phyloP scores from a whole-genome alignment of 2,113 vertebrate genomes.

The Ctenodactylus gundi region DNA sequence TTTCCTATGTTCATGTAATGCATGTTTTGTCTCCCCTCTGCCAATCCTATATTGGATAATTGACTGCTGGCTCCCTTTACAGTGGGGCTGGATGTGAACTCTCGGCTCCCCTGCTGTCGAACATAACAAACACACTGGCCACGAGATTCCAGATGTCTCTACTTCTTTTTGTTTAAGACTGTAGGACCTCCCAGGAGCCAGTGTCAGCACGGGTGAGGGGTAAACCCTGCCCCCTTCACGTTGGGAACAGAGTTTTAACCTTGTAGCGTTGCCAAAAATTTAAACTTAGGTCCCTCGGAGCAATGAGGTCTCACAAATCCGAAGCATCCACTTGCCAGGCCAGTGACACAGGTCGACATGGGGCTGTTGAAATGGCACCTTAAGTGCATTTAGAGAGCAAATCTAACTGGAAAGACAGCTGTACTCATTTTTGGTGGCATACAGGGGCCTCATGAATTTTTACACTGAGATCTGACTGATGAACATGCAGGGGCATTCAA shows the following conservation, averaged over 20 bases:
- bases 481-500: slow-evolving; percentile 51
- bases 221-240: slow-evolving; percentile 68
- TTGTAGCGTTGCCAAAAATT: slow-evolving; percentile 61
- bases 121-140: slow-evolving; percentile 80
- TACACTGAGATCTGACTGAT: slow-evolving; percentile 63
- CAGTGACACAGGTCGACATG: slow-evolving; percentile 57
- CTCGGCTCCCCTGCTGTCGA: slow-evolving; percentile 75
- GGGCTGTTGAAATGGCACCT: slow-evolving; percentile 41
- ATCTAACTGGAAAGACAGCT: slow-evolving; percentile 67
- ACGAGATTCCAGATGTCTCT: slow-evolving; percentile 83
- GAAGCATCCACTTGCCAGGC: slow-evolving; percentile 45
- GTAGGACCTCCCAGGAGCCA: slow-evolving; percentile 80
- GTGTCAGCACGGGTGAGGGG: slow-evolving; percentile 70
- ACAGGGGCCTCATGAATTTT: slow-evolving; percentile 68
- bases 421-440: slow-evolving; percentile 57
- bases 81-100: slow-evolving; percentile 71
- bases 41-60: slow-evolving; percentile 67
- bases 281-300: slow-evolving; percentile 49
- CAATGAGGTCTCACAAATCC: slow-evolving; percentile 57
- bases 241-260: slow-evolving; percentile 70
- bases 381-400: slow-evolving; percentile 52
- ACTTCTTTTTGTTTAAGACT: slow-evolving; percentile 53
- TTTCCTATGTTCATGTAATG: neutral
- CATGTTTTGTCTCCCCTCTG: neutral
- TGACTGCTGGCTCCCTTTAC: slow-evolving; percentile 68